Evolutionary conservation across 2,888 invertebrate genomes (phyloP).

Genomic region (Spilosoma lubricipeda): DNA sequence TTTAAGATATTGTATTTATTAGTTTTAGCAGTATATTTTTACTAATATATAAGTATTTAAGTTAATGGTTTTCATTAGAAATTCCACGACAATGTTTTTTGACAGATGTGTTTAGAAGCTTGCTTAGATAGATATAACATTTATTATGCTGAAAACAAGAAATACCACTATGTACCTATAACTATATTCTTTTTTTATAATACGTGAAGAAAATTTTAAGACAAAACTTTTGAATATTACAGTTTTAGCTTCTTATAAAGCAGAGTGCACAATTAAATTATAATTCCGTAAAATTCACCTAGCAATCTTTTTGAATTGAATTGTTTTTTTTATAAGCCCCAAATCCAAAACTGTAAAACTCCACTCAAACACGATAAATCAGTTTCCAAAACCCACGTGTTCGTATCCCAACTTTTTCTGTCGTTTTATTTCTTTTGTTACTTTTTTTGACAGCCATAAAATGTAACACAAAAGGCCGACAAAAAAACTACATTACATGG

Average conservation of each 20-base stretch:
- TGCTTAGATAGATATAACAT: neutral
- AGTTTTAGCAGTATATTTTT: slow-evolving; percentile 28
- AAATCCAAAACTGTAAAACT: neutral
- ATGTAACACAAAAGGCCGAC: slow-evolving; percentile 57
- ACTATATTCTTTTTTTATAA: neutral
- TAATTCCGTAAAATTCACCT: neutral
- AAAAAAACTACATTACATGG: slow-evolving; percentile 46
- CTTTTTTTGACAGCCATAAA: slow-evolving; percentile 61
- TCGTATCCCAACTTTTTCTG: slow-evolving; percentile 54
- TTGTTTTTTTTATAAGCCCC: neutral
- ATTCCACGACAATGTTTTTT: too few relatives aligned
- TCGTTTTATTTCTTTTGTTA: slow-evolving; percentile 54
- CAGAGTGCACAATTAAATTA: neutral
- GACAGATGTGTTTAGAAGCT: too few relatives aligned
- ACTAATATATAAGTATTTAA: too few relatives aligned
- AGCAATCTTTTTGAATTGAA: neutral
- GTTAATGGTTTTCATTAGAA: too few relatives aligned
- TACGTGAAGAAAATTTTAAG: neutral
- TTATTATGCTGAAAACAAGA: neutral
- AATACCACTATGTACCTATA: neutral
- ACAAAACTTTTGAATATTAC: neutral
- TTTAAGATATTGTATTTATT: slow-evolving; percentile 31
- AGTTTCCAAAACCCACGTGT: slow-evolving; percentile 65
- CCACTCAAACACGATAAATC: slow-evolving; percentile 20
- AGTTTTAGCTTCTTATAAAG: neutral